Evolutionary conservation across 2,113 vertebrate genomes (phyloP).

Genomic region (Gopherus evgoodei): DNA sequence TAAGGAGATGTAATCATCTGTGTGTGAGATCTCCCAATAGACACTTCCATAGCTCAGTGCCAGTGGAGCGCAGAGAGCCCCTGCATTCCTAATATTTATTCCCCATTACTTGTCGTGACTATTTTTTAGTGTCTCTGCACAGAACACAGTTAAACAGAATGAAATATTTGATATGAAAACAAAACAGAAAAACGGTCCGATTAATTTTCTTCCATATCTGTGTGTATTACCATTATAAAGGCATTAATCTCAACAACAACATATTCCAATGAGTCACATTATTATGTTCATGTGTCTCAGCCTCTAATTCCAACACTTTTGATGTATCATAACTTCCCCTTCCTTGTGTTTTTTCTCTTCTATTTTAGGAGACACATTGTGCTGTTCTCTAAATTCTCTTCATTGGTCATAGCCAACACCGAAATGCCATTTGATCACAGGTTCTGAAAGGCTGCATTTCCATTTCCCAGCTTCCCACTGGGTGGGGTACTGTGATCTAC

Average conservation of each 20-base stretch:
- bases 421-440: neutral
- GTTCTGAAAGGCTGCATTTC: neutral
- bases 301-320: neutral
- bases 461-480: neutral
- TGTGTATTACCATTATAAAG: neutral
- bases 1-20: no score
- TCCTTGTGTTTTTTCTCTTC: neutral
- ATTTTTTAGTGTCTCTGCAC: neutral
- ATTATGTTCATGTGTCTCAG: neutral
- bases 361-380: neutral
- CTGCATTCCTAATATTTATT: neutral
- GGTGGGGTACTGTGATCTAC: neutral
- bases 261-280: constrained; percentile 55
- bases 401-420: neutral
- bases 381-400: accelerated
- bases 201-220: constrained; percentile 24
- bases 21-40: neutral
- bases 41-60: neutral
- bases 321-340: neutral
- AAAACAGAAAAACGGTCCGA: neutral
- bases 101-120: accelerated
- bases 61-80: neutral
- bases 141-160: neutral
- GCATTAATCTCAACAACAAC: constrained; percentile 42
- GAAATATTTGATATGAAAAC: neutral